These are phyloP conservation scores for Lampris incognitus DNA, from an alignment of 2,113 vertebrate species.

Conservation along the genomic window DNA sequence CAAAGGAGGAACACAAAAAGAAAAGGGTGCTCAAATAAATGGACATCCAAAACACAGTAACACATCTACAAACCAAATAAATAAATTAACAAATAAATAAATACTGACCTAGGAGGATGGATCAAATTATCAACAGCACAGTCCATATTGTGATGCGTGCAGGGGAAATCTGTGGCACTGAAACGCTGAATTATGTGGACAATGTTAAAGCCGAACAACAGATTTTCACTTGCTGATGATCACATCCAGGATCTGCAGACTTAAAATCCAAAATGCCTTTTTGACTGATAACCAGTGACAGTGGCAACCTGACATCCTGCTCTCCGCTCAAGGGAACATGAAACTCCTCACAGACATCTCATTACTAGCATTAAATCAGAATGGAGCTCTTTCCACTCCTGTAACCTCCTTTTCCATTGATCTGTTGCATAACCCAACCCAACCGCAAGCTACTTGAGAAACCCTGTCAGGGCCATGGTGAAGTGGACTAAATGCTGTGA, in stretches of 20 bases:
- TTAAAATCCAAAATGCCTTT: too few relatives aligned
- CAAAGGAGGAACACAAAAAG: slow-evolving; percentile 47
- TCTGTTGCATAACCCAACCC: background rate
- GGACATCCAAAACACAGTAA: slow-evolving; percentile 33
- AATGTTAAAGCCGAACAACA: background rate
- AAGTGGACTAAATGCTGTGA: background rate
- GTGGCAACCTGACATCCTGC: background rate
- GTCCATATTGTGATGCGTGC: too few relatives aligned
- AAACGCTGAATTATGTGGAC: background rate
- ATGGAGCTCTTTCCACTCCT: background rate
- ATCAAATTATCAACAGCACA: too few relatives aligned
- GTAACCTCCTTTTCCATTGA: background rate
- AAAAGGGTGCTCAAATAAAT: slow-evolving; percentile 44
- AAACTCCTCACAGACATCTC: slow-evolving; percentile 32
- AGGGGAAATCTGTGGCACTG: background rate
- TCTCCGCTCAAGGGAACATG: background rate
- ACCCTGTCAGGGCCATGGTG: background rate
- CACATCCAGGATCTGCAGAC: too few relatives aligned
- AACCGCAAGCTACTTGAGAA: background rate
- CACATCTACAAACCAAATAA: slow-evolving; percentile 1
- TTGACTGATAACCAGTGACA: too few relatives aligned
- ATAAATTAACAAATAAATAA: too few relatives aligned
- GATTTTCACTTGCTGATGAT: too few relatives aligned
- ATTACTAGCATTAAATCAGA: slow-evolving; percentile 28
- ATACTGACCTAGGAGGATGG: too few relatives aligned